Evolutionary conservation across 2,797 vertebrate species (phyloP).

Genomic region (Liasis olivaceus): DNA sequence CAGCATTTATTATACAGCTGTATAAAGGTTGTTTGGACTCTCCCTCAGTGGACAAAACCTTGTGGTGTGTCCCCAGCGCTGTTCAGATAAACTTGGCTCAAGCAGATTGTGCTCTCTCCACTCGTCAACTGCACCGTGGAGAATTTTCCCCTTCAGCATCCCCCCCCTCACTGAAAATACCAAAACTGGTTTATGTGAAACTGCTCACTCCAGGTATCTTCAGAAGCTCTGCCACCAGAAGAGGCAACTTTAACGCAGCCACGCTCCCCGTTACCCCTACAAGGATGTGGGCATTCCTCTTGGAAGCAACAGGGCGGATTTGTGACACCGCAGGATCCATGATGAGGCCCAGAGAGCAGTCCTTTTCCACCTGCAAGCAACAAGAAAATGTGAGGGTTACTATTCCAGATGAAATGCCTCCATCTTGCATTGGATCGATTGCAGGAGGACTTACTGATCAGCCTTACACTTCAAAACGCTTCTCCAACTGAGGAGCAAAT

Average conservation of each 20-base stretch:
- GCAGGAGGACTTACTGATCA: background rate
- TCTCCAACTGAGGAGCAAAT: background rate
- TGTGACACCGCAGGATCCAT: conserved; percentile 41
- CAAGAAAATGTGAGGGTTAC: background rate
- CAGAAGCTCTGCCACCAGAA: conserved; percentile 81
- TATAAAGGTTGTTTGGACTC: too few species aligned
- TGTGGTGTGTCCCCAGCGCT: too few species aligned
- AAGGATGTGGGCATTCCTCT: conserved; percentile 69
- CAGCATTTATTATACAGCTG: too few species aligned
- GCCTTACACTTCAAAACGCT: background rate
- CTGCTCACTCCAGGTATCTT: conserved; percentile 84
- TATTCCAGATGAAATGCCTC: background rate
- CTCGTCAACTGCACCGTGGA: too few species aligned
- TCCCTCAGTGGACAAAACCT: too few species aligned
- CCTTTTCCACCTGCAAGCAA: conserved; percentile 36
- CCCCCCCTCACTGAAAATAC: background rate
- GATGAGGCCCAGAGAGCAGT: background rate
- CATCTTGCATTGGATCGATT: background rate
- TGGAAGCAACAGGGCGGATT: accelerated
- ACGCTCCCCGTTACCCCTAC: conserved; percentile 93
- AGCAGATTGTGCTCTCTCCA: too few species aligned
- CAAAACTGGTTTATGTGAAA: background rate
- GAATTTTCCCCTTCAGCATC: too few species aligned
- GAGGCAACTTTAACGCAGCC: conserved; percentile 89
- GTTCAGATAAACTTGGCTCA: too few species aligned